Percentiles rank a stretch among this genome's conserved stretches.
Conservation (phyloP, 2,797 vertebrate genomes). For the Alouatta caraya region DNA sequence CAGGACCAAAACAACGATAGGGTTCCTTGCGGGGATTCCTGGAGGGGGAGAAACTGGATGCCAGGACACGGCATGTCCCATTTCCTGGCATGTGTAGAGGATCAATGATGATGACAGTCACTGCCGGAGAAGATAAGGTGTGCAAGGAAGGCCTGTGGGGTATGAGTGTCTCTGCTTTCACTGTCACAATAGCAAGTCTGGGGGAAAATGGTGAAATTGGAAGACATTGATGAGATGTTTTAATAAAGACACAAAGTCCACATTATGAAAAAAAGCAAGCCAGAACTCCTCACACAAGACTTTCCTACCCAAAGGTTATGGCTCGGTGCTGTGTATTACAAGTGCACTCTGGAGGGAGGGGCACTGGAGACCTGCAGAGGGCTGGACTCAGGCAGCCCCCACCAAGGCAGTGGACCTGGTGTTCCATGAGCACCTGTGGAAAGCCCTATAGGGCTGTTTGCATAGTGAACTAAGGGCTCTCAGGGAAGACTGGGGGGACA, state of each 20-base stretch:
- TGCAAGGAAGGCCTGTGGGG: background rate
- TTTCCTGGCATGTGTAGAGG: background rate
- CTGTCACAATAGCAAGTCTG: background rate
- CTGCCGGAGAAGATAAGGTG: rapidly evolving
- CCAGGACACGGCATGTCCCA: no score
- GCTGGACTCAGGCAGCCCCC: no score
- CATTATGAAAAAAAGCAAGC: no score
- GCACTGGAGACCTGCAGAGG: background rate
- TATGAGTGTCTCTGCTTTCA: rapidly evolving
- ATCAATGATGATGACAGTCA: rapidly evolving
- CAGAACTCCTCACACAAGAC: background rate
- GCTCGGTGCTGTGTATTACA: background rate
- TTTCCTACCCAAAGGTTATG: background rate
- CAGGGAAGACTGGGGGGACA: background rate
- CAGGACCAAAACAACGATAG: no score
- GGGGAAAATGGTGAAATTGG: background rate
- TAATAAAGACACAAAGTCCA: background rate
- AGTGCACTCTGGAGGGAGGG: background rate
- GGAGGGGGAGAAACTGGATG: background rate
- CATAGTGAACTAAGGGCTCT: background rate
- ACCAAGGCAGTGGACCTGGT: no score
- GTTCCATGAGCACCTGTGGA: background rate
- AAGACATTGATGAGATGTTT: background rate
- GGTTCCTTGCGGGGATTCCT: rapidly evolving
- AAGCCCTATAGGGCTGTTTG: background rate